phyloP scores from a whole-genome alignment of 1,140 invertebrate genomes.

The Propsilocerus akamusi region DNA sequence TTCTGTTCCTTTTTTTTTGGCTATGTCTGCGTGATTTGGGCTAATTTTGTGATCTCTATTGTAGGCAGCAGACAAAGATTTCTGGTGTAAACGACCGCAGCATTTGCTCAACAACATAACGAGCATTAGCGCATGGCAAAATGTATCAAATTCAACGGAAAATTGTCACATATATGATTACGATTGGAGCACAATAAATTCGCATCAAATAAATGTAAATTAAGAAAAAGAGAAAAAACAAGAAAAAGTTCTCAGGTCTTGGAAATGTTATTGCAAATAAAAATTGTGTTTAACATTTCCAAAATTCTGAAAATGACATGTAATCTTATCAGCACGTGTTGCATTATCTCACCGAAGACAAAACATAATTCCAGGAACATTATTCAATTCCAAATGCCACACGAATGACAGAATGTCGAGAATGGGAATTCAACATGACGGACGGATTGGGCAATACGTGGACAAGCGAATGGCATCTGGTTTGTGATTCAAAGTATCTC shows the following conservation, averaged over 20 bases:
- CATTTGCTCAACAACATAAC: conserved; percentile 25
- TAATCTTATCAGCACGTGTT: conserved; percentile 11
- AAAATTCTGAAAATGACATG: too few species aligned
- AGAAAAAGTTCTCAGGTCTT: background rate
- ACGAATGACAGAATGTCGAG: conserved; percentile 27
- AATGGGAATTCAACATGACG: conserved; percentile 44
- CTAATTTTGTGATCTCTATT: background rate
- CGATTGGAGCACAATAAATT: conserved; percentile 16
- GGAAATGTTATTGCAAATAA: conserved; percentile 9
- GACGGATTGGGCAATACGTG: conserved; percentile 36
- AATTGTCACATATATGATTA: conserved; percentile 25
- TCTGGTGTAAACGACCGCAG: conserved; percentile 38
- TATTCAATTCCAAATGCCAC: conserved; percentile 4
- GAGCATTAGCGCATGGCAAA: conserved; percentile 32
- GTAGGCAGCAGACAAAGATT: conserved; percentile 34
- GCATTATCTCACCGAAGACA: conserved; percentile 15
- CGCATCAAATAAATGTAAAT: background rate
- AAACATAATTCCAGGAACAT: conserved; percentile 13
- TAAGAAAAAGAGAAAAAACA: conserved; percentile 1
- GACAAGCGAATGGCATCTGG: conserved; percentile 42
- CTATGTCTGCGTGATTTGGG: conserved; percentile 4
- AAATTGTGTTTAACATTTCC: too few species aligned
- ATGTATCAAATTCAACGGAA: conserved; percentile 33
- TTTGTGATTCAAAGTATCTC: conserved; percentile 39
- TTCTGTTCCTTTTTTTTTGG: background rate